phyloP scores from a whole-genome alignment of 2,797 vertebrate genomes.

The Chelon labrosus region DNA sequence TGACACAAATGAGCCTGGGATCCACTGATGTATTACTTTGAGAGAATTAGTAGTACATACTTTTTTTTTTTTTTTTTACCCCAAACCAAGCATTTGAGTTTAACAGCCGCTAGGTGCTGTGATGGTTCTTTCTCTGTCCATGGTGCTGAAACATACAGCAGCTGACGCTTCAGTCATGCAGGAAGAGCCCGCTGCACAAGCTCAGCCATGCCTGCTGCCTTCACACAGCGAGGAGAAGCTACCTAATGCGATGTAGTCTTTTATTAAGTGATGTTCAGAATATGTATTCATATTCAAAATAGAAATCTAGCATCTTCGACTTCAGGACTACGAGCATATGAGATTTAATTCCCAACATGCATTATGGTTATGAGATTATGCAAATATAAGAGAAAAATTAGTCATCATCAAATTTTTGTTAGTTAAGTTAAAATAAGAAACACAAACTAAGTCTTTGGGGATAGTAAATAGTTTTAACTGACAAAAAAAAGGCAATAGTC shows the following conservation, averaged over 20 bases:
- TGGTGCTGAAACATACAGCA: constrained; percentile 57
- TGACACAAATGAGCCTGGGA: constrained; percentile 27
- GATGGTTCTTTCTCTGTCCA: constrained; percentile 35
- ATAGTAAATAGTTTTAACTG: too few relatives aligned
- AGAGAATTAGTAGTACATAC: constrained; percentile 3
- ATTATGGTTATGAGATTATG: too few relatives aligned
- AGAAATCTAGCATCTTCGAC: neutral
- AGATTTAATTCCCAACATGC: neutral
- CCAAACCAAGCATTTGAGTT: constrained; percentile 18
- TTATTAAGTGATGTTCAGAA: constrained; percentile 14
- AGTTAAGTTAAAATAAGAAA: too few relatives aligned
- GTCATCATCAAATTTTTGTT: too few relatives aligned
- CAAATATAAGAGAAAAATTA: too few relatives aligned
- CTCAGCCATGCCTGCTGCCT: constrained; percentile 13
- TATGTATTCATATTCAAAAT: neutral
- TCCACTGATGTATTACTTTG: constrained; percentile 23
- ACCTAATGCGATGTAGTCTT: neutral
- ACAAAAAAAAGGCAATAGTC: too few relatives aligned
- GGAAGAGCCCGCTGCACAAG: neutral
- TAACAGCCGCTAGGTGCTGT: neutral
- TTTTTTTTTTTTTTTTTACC: constrained; percentile 17
- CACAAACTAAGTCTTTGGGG: too few relatives aligned
- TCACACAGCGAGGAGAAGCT: constrained; percentile 10
- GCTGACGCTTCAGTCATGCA: neutral
- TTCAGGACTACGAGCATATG: neutral